These are phyloP conservation scores for Pedicia rivosa DNA, from an alignment of 2,888 invertebrate species.

Conservation along the genomic window DNA sequence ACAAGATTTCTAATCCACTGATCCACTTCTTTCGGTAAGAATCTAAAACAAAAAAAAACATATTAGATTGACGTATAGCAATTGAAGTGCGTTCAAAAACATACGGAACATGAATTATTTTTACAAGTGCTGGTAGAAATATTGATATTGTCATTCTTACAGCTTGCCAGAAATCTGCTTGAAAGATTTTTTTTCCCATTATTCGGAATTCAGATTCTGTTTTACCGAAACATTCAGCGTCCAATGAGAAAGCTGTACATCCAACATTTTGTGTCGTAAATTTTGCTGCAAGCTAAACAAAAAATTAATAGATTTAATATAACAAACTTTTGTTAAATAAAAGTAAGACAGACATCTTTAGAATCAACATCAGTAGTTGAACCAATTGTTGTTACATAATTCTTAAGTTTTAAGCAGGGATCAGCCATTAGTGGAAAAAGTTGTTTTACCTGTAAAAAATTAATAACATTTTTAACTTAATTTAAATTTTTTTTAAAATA, in stretches of 20 bases:
- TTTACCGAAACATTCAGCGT: slow-evolving; percentile 11
- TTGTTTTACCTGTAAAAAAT: slow-evolving; percentile 3
- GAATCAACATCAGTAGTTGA: not conserved
- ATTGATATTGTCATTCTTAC: slow-evolving; percentile 5
- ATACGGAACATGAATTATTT: slow-evolving; percentile 6
- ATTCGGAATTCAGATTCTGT: slow-evolving; percentile 11
- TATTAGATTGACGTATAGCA: not conserved
- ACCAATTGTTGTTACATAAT: not conserved
- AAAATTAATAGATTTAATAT: not conserved
- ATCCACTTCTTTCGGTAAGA: not conserved
- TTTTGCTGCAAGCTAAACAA: slow-evolving; percentile 5
- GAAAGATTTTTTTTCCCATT: slow-evolving; percentile 9
- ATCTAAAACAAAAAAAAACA: not conserved
- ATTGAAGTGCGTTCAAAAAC: not conserved
- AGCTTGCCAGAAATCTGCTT: not conserved
- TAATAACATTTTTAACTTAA: not conserved
- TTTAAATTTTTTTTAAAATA: not conserved
- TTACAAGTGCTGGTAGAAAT: slow-evolving; percentile 6
- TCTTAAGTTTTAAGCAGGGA: not conserved
- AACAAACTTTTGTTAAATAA: not conserved
- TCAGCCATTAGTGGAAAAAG: slow-evolving; percentile 1
- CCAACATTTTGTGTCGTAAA: slow-evolving; percentile 12
- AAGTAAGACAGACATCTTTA: not conserved
- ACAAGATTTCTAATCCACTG: slow-evolving; percentile 20
- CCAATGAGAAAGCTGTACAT: slow-evolving; percentile 10